Conservation (phyloP, 2,797 vertebrate species). For the Mergus octosetaceus region DNA sequence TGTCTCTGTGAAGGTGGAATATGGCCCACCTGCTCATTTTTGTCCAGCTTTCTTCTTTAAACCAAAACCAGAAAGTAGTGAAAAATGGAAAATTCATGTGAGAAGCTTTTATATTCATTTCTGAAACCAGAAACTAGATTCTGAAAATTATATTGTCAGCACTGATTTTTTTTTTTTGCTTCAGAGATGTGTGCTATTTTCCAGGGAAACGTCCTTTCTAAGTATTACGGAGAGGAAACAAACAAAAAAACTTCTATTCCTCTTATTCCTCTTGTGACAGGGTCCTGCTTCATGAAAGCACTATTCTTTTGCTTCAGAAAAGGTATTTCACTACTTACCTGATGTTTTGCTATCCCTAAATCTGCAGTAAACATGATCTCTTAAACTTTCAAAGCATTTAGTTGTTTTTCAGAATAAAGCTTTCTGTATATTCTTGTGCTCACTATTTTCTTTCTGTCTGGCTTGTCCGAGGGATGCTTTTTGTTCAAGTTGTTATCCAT, state of each 20-base stretch:
- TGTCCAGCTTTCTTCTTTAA: not conserved
- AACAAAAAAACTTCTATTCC: not conserved
- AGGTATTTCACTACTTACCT: not conserved
- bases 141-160: not conserved
- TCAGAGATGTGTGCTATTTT: not conserved
- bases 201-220: not conserved
- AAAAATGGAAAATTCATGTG: not conserved
- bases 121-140: not conserved
- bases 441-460: not conserved
- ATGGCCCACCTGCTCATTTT: not conserved
- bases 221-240: not conserved
- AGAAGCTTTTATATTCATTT: not conserved
- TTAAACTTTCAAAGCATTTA: not conserved
- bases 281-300: not conserved
- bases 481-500: not conserved
- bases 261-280: not conserved
- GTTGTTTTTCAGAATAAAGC: not conserved
- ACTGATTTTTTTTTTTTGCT: not conserved
- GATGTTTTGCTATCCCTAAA: not conserved
- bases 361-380: not conserved
- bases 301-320: not conserved
- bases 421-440: not conserved
- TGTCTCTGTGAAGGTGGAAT: not conserved
- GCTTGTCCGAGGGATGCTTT: not conserved
- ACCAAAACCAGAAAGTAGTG: not conserved